Conservation (phyloP, 2,888 invertebrate genomes). For the Eueremaeus valkanovi region DNA sequence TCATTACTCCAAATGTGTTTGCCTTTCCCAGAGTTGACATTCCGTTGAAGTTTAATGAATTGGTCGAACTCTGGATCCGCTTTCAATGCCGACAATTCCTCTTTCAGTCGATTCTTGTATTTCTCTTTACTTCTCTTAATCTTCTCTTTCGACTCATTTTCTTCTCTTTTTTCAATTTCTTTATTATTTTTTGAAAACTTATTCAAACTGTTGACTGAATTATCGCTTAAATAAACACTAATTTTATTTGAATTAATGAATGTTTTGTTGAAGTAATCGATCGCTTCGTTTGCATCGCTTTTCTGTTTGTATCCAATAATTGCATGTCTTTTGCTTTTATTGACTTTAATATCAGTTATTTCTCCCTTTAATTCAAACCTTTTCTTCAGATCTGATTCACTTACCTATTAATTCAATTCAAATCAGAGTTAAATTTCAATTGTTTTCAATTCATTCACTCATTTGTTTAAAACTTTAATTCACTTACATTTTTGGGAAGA, state of each 20-base stretch:
- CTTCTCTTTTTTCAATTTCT: conserved; percentile 8
- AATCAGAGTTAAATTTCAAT: not conserved
- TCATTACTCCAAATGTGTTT: conserved; percentile 60
- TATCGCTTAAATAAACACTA: conserved; percentile 54
- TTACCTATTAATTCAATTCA: conserved; percentile 60
- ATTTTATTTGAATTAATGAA: conserved; percentile 79
- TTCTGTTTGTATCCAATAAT: conserved; percentile 85
- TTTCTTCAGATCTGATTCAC: conserved; percentile 68
- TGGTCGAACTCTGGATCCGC: conserved; percentile 84
- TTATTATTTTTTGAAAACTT: conserved; percentile 16
- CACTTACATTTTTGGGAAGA: conserved; percentile 75
- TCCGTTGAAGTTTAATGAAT: conserved; percentile 78
- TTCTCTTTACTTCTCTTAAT: conserved; percentile 31
- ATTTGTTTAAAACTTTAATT: not conserved
- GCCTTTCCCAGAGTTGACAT: conserved; percentile 50
- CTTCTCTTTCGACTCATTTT: not conserved
- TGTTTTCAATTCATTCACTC: not conserved
- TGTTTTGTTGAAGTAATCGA: conserved; percentile 73
- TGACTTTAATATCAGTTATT: conserved; percentile 88
- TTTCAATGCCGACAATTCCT: conserved; percentile 48
- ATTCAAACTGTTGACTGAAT: not conserved
- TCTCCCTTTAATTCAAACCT: conserved; percentile 73
- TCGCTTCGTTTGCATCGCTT: conserved; percentile 71
- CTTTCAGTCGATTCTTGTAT: too few species aligned
- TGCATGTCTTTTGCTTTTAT: conserved; percentile 82